These are phyloP conservation scores for Solenopsis fugax DNA, from an alignment of 1,140 invertebrate genomes.

Conservation along the genomic window DNA sequence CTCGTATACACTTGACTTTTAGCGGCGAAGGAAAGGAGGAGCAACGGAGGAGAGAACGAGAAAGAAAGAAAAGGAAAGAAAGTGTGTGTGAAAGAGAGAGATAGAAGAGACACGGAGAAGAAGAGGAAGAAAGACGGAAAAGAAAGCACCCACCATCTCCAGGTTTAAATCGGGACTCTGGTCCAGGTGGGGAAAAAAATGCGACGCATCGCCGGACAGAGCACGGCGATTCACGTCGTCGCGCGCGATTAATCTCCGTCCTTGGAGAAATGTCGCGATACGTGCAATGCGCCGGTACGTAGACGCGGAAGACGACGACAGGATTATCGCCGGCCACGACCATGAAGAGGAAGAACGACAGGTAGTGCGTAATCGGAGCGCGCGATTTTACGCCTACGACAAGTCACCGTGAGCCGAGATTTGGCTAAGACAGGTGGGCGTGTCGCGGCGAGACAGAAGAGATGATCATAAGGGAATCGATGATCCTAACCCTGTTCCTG, in stretches of 20 bases:
- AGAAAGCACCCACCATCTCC: conserved; percentile 64
- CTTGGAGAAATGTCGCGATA: conserved; percentile 42
- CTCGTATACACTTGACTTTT: conserved; percentile 76
- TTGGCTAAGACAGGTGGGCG: conserved; percentile 75
- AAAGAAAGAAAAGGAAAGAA: conserved; percentile 10
- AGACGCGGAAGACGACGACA: conserved; percentile 79
- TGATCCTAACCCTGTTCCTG: conserved; percentile 80
- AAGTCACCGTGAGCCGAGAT: conserved; percentile 57
- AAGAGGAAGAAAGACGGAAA: conserved; percentile 16
- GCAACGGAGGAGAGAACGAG: conserved; percentile 28
- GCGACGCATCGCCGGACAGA: conserved; percentile 43
- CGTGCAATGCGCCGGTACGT: conserved; percentile 73
- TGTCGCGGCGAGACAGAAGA: conserved; percentile 68
- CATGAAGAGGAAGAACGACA: conserved; percentile 83
- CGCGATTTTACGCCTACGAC: conserved; percentile 71
- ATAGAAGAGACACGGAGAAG: conserved; percentile 29
- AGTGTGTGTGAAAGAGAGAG: conserved; percentile 10
- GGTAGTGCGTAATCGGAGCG: conserved; percentile 76
- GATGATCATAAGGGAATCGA: conserved; percentile 80
- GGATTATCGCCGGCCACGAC: conserved; percentile 69
- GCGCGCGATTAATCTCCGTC: conserved; percentile 67
- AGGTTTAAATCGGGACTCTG: conserved; percentile 61
- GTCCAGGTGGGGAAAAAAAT: conserved; percentile 22
- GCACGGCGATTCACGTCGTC: conserved; percentile 74
- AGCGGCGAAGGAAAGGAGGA: conserved; percentile 51